Base-by-base conservation (phyloP, 1,140 invertebrate species). In the Anagrus nilaparvatae region DNA sequence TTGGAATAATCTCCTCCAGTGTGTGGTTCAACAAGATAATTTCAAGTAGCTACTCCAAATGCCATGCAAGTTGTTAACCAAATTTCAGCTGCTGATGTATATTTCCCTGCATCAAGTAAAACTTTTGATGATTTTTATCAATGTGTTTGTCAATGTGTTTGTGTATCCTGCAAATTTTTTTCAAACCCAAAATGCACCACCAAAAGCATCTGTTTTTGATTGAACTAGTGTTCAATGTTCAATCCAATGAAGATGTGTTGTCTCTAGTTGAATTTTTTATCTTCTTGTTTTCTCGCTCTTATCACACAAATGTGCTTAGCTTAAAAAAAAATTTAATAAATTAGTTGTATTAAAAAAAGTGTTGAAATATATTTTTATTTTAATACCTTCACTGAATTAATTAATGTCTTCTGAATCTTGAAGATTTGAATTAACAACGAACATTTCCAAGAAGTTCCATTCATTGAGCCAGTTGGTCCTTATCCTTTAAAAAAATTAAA, bases 21-120 rank as follows among this genome's bases (percentile, higher is more conserved):
- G 67, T 98, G 94, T 28, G 96, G 95, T 68, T 99, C 95, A 71
- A 99, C 99, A 44, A 99, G 71, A 70, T 98, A 99, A 70, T 99
- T 96, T 40, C 96, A 96, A 14, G 95, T 98, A 5, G 94, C 95
- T 50, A 99, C 69, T 70, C 99, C 97, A 70, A 99, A 99, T 12
- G 95, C 90, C 90, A 97, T 96, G 61, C 95, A 98, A 25, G 94
- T 94, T n/a, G 91, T 93, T 51, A 90, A 95, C 95, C 95, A 98
- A 52, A 98, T 95, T 67, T 98, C 95, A 16, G 93, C 92, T n/a
- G n/a, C n/a, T 1, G 93, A 89, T 14, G 92, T 83, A 46, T 82
- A 86, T 67, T 97, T 98, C 1, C 88, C 90, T 31, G 91, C 84
- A 50, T 93, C 93, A 27, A 98, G 69, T 30, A 98, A 71, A 5